A percentile compares a stretch with the other conserved stretches of the same genome.
These are phyloP conservation scores for Strix aluco DNA, from an alignment of 2,113 vertebrate genomes.

Conservation along the genomic window DNA sequence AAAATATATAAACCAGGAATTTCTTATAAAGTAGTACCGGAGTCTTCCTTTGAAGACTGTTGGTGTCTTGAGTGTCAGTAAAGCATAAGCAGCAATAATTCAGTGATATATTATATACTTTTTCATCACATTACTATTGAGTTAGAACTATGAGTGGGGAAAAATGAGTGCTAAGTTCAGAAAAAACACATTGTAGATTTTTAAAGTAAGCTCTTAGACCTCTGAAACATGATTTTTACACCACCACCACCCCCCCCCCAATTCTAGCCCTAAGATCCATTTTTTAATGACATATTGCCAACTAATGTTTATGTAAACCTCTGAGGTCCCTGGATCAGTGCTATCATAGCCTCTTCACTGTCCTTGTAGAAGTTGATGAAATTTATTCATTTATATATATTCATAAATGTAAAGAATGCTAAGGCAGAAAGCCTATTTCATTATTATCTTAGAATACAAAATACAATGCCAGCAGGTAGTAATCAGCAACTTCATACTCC, in stretches of 20 bases:
- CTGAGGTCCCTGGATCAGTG: not conserved
- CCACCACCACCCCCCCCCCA: accelerated
- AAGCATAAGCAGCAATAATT: not conserved
- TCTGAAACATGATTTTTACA: not conserved
- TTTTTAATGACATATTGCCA: not conserved
- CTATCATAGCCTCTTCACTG: not conserved
- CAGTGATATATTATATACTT: not conserved
- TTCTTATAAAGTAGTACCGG: not conserved
- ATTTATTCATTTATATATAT: not conserved
- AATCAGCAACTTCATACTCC: not conserved
- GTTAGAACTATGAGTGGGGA: not conserved
- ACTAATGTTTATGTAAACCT: not conserved
- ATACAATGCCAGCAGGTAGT: constrained; percentile 1
- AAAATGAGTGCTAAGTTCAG: not conserved
- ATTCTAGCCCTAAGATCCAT: not conserved
- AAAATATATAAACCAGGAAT: not conserved
- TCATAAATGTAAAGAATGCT: constrained; percentile 4
- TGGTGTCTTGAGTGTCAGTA: not conserved
- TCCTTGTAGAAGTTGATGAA: not conserved
- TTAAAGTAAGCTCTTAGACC: not conserved
- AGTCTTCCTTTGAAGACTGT: not conserved
- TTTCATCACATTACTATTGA: not conserved
- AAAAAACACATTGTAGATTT: not conserved
- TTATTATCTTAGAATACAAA: not conserved
- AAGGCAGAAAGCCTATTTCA: not conserved